phyloP scores from a whole-genome alignment of 2,113 vertebrate genomes.

The Callaeas wilsoni region DNA sequence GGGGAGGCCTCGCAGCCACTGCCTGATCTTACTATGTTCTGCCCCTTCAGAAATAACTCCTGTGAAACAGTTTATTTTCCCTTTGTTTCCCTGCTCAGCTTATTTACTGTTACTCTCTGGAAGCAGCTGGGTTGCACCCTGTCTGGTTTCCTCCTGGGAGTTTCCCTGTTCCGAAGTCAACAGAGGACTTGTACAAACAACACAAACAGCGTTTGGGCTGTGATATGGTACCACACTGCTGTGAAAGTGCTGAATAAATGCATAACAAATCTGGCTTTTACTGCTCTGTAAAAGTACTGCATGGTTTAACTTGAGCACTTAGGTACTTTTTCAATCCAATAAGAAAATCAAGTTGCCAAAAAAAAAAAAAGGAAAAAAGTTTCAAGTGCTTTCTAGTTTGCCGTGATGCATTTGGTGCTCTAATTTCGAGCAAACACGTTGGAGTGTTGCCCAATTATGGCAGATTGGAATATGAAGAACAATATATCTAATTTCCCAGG shows the following conservation, averaged over 20 bases:
- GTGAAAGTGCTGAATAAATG: neutral
- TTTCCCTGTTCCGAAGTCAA: neutral
- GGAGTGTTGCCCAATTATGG: neutral
- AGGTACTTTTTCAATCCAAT: neutral
- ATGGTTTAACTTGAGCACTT: neutral
- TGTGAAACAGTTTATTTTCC: neutral
- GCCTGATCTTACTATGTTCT: neutral
- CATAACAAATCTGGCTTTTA: neutral
- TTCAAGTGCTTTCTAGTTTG: neutral
- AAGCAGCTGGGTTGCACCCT: neutral
- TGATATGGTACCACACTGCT: neutral
- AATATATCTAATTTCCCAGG: neutral
- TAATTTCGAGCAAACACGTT: neutral
- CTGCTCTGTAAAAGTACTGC: neutral
- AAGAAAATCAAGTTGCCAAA: neutral
- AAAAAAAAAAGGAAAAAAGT: neutral
- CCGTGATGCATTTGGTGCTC: neutral
- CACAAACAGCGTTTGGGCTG: neutral
- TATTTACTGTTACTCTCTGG: neutral
- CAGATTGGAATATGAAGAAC: neutral
- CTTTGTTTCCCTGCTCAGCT: neutral
- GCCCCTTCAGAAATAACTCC: neutral
- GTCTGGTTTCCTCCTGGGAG: constrained; percentile 5
- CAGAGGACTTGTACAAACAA: neutral
- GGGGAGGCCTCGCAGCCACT: fast-evolving